Conservation (phyloP, 1,140 invertebrate genomes). For the Drosophila arawakana region DNA sequence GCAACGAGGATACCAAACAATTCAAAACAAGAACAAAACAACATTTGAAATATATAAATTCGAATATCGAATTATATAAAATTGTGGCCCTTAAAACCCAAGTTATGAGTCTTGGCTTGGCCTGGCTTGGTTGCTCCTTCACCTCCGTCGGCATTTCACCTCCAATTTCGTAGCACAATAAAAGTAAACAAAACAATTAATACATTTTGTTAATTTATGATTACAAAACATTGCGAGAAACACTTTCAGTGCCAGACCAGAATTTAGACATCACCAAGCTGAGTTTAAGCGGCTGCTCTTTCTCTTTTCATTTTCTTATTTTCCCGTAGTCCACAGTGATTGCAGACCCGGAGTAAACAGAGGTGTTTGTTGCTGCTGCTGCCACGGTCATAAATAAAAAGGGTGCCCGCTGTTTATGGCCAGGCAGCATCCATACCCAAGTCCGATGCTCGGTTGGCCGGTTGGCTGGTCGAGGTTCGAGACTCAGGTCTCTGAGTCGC, state of each 20-base stretch:
- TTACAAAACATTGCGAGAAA: constrained; percentile 82
- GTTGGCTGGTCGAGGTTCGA: constrained; percentile 16
- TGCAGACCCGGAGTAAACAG: constrained; percentile 66
- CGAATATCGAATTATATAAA: constrained; percentile 12
- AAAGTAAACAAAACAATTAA: constrained; percentile 84
- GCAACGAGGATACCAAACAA: neutral
- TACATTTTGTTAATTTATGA: constrained; percentile 84
- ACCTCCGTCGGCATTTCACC: constrained; percentile 62
- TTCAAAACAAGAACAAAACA: constrained; percentile 35
- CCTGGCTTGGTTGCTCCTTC: neutral
- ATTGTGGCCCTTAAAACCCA: constrained; percentile 22
- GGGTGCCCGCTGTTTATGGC: constrained; percentile 80
- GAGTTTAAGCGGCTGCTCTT: constrained; percentile 48
- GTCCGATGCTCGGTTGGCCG: constrained; percentile 1
- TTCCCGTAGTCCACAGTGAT: constrained; percentile 9
- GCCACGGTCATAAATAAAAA: constrained; percentile 77
- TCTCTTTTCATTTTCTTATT: constrained; percentile 17
- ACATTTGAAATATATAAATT: neutral
- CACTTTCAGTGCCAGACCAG: constrained; percentile 67
- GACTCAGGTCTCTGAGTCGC: constrained; percentile 1
- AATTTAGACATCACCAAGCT: constrained; percentile 77
- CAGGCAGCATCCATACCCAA: constrained; percentile 39
- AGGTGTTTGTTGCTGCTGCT: constrained; percentile 78
- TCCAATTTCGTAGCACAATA: constrained; percentile 75
- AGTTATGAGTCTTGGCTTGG: neutral